Base-by-base conservation (phyloP, 2,113 vertebrate species). In the Rhynchomys soricoides region DNA sequence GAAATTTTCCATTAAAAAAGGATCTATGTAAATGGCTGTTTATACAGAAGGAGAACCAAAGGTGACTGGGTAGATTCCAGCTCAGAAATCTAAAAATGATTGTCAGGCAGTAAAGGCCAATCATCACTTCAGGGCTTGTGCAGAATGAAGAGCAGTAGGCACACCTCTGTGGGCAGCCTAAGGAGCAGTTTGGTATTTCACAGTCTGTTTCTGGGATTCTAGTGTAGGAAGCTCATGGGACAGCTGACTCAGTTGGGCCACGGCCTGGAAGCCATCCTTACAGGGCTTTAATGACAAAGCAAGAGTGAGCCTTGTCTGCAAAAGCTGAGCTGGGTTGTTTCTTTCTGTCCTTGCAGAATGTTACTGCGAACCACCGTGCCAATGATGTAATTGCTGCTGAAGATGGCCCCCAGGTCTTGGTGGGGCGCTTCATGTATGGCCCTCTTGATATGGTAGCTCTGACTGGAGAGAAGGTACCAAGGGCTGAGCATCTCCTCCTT, bases 401-500 rank as follows among this genome's bases (percentile, higher is more conserved):
- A 98, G 99, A 99, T 0, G 99, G 99, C 31, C 99, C 98, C 7
- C 99, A 99, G 98, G 98, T 98, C 4, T 98, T 99, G 70, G 99
- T 99, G 70, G 99, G 99, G 19, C 99, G 99, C 79, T 99, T 99
- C 97, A 99, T 99, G 99, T 99, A 99, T 1, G 99, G 99, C 26
- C 99, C 99, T 78, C 98, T 99, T 77, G 99, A 99, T 98, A 99
- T 99, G 99, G 99, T 99, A 62, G 99, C 99, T 59, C 98, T 99
- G 93, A 99, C 99, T 0, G 99, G 99, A 66, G 99, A 99, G 98
- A 99, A 99, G 99, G 99, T 99, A 98, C 96, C 17, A 26, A n/a
- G 90, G 59, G 34, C 68, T 31, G 55, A 73, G 81, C 37, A 5
- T 37, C 0, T 89, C 92, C 7, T 78, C 91, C 13, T 83, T 19